Conservation (phyloP, 2,797 vertebrate species). For the Cyclura pinguis region DNA sequence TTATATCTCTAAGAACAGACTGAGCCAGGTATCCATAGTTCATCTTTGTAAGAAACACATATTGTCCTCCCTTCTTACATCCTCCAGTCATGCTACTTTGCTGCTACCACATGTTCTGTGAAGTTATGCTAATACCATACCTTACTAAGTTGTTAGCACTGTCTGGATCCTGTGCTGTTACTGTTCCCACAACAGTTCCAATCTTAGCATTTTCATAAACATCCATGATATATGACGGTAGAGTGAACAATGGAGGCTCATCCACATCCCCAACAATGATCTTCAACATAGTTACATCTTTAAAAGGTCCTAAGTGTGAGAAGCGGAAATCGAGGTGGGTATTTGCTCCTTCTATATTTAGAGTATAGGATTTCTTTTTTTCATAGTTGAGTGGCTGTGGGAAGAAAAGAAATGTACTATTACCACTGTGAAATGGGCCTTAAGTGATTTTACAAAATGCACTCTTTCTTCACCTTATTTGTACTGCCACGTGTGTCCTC, state of each 20-base stretch:
- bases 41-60: background rate
- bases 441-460: conserved; percentile 34
- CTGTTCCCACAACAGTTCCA: conserved; percentile 89
- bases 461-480: background rate
- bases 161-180: conserved; percentile 94
- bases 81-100: too few relatives aligned
- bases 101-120: background rate
- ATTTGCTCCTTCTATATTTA: conserved; percentile 94
- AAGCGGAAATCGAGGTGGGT: conserved; percentile 94
- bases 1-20: background rate
- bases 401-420: conserved; percentile 56
- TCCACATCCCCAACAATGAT: conserved; percentile 96
- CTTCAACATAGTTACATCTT: conserved; percentile 92
- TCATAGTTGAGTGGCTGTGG: conserved; percentile 95
- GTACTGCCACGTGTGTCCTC: background rate
- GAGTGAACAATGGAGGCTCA: conserved; percentile 93
- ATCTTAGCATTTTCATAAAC: conserved; percentile 91
- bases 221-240: conserved; percentile 94
- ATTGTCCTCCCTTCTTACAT: too few relatives aligned
- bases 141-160: conserved; percentile 91
- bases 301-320: conserved; percentile 94
- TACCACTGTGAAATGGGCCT: conserved; percentile 28
- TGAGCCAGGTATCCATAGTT: background rate
- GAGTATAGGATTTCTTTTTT: conserved; percentile 95
- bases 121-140: conserved; percentile 73